phyloP scores from a whole-genome alignment of 2,113 vertebrate genomes.

The Burhinus oedicnemus region DNA sequence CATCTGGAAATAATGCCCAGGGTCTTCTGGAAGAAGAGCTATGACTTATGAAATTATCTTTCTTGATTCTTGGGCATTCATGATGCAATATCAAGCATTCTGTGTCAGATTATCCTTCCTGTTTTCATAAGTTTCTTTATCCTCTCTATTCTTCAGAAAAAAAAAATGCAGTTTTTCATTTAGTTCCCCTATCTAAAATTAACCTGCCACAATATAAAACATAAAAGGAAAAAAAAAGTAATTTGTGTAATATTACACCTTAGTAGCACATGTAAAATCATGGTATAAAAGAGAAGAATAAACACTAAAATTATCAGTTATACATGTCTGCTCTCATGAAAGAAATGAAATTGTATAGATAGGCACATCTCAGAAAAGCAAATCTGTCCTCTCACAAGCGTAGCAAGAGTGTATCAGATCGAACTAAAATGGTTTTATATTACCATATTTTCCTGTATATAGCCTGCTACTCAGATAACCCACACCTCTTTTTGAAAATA shows the following conservation, averaged over 20 bases:
- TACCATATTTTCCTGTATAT: conserved; percentile 1
- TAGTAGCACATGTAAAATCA: not conserved
- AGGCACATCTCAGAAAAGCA: not conserved
- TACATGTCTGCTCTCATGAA: not conserved
- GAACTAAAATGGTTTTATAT: conserved; percentile 21
- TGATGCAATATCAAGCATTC: not conserved
- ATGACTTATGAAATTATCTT: not conserved
- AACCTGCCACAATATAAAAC: not conserved
- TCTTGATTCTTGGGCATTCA: not conserved
- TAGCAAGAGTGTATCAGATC: conserved; percentile 17
- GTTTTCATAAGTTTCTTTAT: not conserved
- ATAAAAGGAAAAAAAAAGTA: not conserved
- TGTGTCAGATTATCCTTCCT: not conserved
- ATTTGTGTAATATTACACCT: not conserved
- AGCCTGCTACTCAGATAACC: conserved; percentile 14
- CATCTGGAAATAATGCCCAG: not conserved
- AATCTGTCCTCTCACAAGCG: not conserved
- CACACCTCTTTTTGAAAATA: conserved; percentile 12
- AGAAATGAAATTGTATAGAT: not conserved
- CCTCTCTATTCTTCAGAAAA: not conserved
- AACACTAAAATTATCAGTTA: not conserved
- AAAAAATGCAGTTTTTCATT: not conserved
- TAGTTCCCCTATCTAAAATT: not conserved
- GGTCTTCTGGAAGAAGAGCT: not conserved
- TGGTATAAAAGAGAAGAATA: not conserved